Evolutionary conservation across 2,888 invertebrate species (phyloP), one percentile per base, ranked within the genome.

Genomic region (Drosophila pseudotakahashii): DNA sequence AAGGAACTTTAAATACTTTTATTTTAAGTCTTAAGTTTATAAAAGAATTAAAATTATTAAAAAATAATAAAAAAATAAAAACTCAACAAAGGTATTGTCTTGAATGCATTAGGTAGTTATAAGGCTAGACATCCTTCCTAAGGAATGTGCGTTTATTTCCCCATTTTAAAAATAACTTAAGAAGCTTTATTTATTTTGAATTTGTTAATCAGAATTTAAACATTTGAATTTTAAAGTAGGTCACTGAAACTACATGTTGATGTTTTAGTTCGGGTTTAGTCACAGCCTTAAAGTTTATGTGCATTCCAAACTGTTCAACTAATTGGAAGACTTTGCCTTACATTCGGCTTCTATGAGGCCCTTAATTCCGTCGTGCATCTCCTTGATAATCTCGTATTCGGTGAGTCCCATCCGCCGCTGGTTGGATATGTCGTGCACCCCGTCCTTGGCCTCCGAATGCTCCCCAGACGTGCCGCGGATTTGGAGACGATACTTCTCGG

Each of bases 391-490:
- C 79, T 98, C 95, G 94, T 95, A 98, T 93, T 98, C 98, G 89
- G 98, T 98, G 88, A 98, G 95, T 67, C 98, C 98, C 95, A 98
- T 96, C 92, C 98, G 97, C 89, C 98, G 95, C 94, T 98, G 98
- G 95, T 98, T 98, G 93, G 98, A 98, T 93, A 98, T 97, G 93
- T 98, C 98, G 92, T 97, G 98, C 89, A 98, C 95, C 57, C 98
- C 98, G 77, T 97, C 98, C 92, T 97, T 97, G 67, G 97, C 97
- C 92, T 98, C 97, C 52, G 98, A 97, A 94, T 98, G 98, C 93
- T 98, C 98, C 71, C 98, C 98, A 84, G 96, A 95, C 67, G 98
- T 98, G 67, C 97, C 97, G 81, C 97, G 96, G 59, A 97, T 97
- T 93, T 96, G 94, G 90, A 99, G 93, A 93, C 97, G 97, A 94